Base-by-base conservation (phyloP, 2,113 vertebrate genomes). In the Rhinopithecus roxellana region DNA sequence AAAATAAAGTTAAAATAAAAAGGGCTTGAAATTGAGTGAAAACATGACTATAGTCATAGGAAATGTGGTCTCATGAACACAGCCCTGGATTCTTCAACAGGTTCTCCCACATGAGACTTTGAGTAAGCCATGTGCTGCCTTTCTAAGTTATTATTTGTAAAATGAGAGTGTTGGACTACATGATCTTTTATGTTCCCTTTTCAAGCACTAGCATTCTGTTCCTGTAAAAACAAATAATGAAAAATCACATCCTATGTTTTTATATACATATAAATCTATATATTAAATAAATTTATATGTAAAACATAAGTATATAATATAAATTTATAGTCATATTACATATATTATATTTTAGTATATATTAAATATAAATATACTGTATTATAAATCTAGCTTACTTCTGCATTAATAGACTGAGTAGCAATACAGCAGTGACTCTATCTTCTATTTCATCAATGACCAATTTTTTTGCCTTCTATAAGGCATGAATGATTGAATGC, bases 1-100 rank as follows among this genome's bases (percentile, higher is more conserved):
- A 87, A 90, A 90, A 96, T 52, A 81, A 95, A 85, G 14, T 83
- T 57, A 89, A 84, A 91, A 35, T 93, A 75, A 92, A 67, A n/a
- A 94, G 25, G 4, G 5, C 70, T 81, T 85, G 32, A 20, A 78
- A 90, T 12, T 79, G 61, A 87, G 27, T 72, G 40, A 93, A 91
- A 96, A 45, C 52, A 69, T 84, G 55, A 87, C n/a, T 81, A 38
- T 8, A 85, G 20, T 61, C 55, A 81, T 55, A 57, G 67, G 35
- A 40, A 67, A 27, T 43, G 25, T 13, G 78, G 10, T 43, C 50
- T 43, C 43, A 90, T 45, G 78, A 70, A 74, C 57, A 86, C n/a
- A 89, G 23, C 57, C 27, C 84, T 55, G 17, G 86, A 82, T 55
- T 81, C 40, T 50, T 89, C 27, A 57, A 55, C 38, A 52, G 45